phyloP scores from a whole-genome alignment of 1,140 invertebrate genomes.

The Trialeurodes vaporariorum region DNA sequence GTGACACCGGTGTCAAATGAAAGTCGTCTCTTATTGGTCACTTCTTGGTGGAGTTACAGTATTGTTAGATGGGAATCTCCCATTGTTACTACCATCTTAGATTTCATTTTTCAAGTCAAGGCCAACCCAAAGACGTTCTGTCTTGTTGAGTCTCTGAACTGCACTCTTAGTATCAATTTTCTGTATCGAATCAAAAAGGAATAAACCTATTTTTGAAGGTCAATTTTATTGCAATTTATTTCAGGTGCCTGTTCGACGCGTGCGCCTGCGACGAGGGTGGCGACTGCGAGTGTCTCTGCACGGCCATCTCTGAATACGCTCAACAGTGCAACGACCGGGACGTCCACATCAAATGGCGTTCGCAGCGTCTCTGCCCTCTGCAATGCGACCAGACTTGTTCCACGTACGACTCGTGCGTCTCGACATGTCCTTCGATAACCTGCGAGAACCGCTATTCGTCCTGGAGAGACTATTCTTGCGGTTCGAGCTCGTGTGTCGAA shows the following conservation, averaged over 20 bases:
- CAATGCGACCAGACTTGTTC: slow-evolving; percentile 72
- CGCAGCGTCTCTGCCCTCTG: slow-evolving; percentile 69
- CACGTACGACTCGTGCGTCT: slow-evolving; percentile 65
- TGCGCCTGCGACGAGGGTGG: slow-evolving; percentile 80
- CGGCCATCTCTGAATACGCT: slow-evolving; percentile 72
- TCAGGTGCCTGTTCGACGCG: slow-evolving; percentile 63
- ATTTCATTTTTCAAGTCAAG: no score
- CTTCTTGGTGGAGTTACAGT: no score
- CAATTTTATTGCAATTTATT: no score
- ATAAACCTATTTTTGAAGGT: no score
- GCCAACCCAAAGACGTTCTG: no score
- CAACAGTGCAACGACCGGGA: slow-evolving; percentile 61
- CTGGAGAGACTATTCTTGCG: neutral
- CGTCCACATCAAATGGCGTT: slow-evolving; percentile 64
- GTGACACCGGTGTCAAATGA: no score
- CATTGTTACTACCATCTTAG: no score
- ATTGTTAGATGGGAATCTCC: no score
- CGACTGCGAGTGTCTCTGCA: slow-evolving; percentile 82
- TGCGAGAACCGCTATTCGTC: slow-evolving; percentile 66
- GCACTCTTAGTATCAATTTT: no score
- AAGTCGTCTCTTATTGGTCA: no score
- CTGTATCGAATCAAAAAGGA: no score
- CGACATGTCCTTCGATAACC: slow-evolving; percentile 65
- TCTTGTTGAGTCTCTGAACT: no score
- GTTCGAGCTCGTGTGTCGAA: neutral